These are phyloP conservation scores for Mythimna loreyi DNA, from an alignment of 2,888 invertebrate species.

Conservation along the genomic window DNA sequence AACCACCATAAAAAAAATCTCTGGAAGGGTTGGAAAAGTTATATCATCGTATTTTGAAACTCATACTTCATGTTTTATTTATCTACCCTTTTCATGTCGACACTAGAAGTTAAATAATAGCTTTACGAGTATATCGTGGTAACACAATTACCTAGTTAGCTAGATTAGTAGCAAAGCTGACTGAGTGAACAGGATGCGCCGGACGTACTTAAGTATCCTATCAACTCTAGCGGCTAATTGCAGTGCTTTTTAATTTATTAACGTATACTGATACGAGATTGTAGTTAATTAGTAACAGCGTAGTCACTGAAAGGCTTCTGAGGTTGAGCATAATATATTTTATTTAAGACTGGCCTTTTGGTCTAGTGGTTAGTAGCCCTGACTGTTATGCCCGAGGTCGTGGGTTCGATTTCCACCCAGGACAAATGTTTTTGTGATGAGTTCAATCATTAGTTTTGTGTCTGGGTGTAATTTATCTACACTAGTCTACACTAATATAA, in stretches of 20 bases:
- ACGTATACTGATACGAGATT: background rate
- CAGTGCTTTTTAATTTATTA: slow-evolving; percentile 1
- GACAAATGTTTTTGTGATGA: too few species aligned
- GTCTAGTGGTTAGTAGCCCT: too few species aligned
- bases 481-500: too few species aligned
- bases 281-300: too few species aligned
- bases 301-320: too few species aligned
- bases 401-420: too few species aligned
- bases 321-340: background rate
- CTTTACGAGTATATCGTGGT: background rate
- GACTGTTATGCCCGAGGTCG: too few species aligned
- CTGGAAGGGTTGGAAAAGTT: background rate
- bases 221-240: slow-evolving; percentile 8
- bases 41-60: background rate
- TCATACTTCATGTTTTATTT: background rate
- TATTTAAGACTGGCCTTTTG: too few species aligned
- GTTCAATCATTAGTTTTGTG: too few species aligned
- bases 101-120: background rate
- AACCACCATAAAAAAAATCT: too few species aligned
- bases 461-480: too few species aligned
- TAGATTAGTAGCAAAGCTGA: slow-evolving; percentile 1
- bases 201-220: slow-evolving; percentile 1
- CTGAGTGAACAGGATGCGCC: background rate
- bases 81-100: background rate
- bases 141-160: slow-evolving; percentile 1